Base-by-base conservation (phyloP, 2,888 invertebrate genomes). In the Drepanosiphum platanoidis region DNA sequence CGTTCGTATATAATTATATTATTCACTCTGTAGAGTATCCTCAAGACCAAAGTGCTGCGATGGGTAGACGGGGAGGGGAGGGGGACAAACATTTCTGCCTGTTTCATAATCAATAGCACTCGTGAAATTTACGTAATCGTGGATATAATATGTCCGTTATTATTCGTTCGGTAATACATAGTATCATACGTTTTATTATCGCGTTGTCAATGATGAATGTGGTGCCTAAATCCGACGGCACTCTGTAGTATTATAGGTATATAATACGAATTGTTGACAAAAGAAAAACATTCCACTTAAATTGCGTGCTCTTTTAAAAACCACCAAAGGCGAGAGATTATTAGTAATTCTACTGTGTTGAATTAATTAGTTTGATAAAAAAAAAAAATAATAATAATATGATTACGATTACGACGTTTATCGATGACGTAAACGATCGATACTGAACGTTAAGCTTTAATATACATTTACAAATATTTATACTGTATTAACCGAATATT, bases 141-240 rank as follows among this genome's bases (percentile, higher is more conserved):
- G 5, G 30, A 46, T 79, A 7, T 46, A n/a, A 52, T 5, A 4
- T 22, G 52, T 66, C 32, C 66, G 66, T 39, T n/a, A n/a, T n/a
- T n/a, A n/a, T n/a, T 42, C 22, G 27, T 32, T 78, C 42, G 79
- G n/a, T 22, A 42, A 15, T 42, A 9, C 30, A 32, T 42, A 22
- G 15, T 34, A 22, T 61, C 32, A 13, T 34, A 68, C 27, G 22
- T 66, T 39, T 78, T 78, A 64, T 39, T 78, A 78, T 77, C 77
- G 22, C 64, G 27, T 30, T 78, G 27, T 30, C 11, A 0, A 42
- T 79, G 66, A 46, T 79, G 30, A 42, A 66, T 78, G 34, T 22
- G 32, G 32, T 30, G 79, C 34, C 68, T 46, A 79, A 66, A 79
- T 79, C 78, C 42, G 42, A 22, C 32, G 42, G 30, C 32, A n/a